Conservation (phyloP, 2,888 invertebrate genomes). For the Liopterus haemorrhoidalis region DNA sequence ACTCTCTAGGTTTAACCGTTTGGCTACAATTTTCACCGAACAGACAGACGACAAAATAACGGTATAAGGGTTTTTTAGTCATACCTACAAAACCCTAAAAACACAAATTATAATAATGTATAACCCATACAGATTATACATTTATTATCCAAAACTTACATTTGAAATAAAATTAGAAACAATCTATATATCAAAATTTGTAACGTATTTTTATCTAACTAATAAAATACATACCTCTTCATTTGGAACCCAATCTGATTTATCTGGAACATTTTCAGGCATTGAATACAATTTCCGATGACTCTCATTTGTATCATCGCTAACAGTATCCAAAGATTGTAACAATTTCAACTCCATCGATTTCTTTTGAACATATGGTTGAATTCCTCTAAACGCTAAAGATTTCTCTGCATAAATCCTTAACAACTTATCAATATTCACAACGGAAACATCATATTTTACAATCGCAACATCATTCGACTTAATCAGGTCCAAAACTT, state of each 20-base stretch:
- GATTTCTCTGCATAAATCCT: conserved; percentile 74
- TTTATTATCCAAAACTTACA: too few species aligned
- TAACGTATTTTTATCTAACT: too few species aligned
- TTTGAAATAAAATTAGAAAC: too few species aligned
- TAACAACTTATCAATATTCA: conserved; percentile 63
- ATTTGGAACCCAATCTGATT: conserved; percentile 77
- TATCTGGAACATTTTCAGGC: conserved; percentile 69
- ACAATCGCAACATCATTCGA: conserved; percentile 53
- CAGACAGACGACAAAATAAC: too few species aligned
- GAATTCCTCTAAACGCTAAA: conserved; percentile 59
- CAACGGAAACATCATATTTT: conserved; percentile 54
- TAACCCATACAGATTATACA: too few species aligned
- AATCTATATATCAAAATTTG: too few species aligned
- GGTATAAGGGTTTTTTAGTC: too few species aligned
- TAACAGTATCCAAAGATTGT: conserved; percentile 60
- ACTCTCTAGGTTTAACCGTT: too few species aligned
- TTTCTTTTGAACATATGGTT: conserved; percentile 44
- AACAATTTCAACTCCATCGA: conserved; percentile 51
- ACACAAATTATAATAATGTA: too few species aligned
- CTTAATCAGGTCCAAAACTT: conserved; percentile 54
- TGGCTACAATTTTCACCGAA: too few species aligned
- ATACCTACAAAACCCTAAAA: too few species aligned
- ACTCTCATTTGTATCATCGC: conserved; percentile 55
- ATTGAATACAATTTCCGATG: conserved; percentile 61
- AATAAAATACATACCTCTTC: conserved; percentile 47